Conservation (phyloP, 2,113 vertebrate species). For the Coreoperca whiteheadi region DNA sequence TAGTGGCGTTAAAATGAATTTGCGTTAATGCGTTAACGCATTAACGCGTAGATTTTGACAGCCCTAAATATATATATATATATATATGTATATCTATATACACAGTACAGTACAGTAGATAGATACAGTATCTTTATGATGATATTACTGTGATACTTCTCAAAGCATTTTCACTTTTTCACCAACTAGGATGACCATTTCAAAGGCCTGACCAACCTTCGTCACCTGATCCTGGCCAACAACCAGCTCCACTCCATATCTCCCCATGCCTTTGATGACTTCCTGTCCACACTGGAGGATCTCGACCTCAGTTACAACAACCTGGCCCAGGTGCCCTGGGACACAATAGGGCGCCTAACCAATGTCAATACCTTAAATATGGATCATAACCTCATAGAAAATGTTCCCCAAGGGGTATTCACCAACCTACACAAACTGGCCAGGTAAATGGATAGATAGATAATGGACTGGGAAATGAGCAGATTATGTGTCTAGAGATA, state of each 20-base stretch:
- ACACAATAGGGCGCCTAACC: constrained; percentile 87
- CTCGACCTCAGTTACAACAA: constrained; percentile 98
- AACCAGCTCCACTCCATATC: constrained; percentile 93
- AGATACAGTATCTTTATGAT: background rate
- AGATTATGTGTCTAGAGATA: background rate
- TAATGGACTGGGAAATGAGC: background rate
- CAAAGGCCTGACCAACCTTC: constrained; percentile 90
- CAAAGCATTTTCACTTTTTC: background rate
- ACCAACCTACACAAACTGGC: constrained; percentile 96
- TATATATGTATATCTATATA: too few relatives aligned
- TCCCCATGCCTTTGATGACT: constrained; percentile 90
- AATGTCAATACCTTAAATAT: constrained; percentile 95
- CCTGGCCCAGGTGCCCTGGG: constrained; percentile 91
- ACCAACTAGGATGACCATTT: constrained; percentile 88
- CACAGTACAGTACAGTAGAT: background rate
- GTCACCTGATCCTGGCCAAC: constrained; percentile 94
- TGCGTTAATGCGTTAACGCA: too few relatives aligned
- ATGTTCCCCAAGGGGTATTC: constrained; percentile 93
- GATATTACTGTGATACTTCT: background rate
- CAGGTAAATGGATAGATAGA: constrained; percentile 54
- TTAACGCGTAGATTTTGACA: too few relatives aligned
- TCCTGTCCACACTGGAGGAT: constrained; percentile 91
- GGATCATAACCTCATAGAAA: constrained; percentile 96
- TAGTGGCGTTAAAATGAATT: too few relatives aligned
- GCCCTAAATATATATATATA: background rate